phyloP scores from a whole-genome alignment of 1,140 invertebrate species.

The Capitella teleta region DNA sequence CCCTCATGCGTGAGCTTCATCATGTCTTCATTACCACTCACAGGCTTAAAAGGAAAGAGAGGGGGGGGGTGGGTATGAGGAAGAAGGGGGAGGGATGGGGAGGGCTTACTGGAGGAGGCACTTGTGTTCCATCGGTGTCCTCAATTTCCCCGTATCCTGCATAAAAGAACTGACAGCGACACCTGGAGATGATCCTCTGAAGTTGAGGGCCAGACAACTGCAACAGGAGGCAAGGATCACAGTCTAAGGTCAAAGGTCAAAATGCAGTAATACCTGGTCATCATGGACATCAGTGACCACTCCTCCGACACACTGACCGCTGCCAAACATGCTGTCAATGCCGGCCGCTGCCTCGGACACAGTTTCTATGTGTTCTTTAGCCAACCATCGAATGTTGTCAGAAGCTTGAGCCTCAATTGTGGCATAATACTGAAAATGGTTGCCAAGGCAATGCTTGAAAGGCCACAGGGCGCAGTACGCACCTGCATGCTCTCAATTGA shows the following conservation, averaged over 20 bases:
- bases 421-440: constrained; percentile 66
- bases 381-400: constrained; percentile 87
- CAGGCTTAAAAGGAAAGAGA: not conserved
- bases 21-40: constrained; percentile 25
- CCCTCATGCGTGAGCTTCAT: constrained; percentile 59
- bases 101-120: constrained; percentile 17
- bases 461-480: not conserved
- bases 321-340: constrained; percentile 79
- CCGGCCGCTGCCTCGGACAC: constrained; percentile 59
- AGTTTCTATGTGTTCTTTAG: constrained; percentile 82
- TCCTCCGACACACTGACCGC: constrained; percentile 89
- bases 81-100: no score
- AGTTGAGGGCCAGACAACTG: constrained; percentile 51
- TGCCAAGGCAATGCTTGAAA: not conserved
- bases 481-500: constrained; percentile 89
- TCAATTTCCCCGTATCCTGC: constrained; percentile 60
- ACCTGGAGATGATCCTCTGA: constrained; percentile 90
- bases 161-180: constrained; percentile 96
- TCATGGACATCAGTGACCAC: constrained; percentile 44
- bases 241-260: not conserved
- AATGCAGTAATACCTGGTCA: not conserved
- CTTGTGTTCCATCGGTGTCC: constrained; percentile 22
- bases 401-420: constrained; percentile 73
- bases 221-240: not conserved
- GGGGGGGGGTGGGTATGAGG: no score